Base-by-base conservation (phyloP, 2,113 vertebrate species). In the Tupaia chinensis region DNA sequence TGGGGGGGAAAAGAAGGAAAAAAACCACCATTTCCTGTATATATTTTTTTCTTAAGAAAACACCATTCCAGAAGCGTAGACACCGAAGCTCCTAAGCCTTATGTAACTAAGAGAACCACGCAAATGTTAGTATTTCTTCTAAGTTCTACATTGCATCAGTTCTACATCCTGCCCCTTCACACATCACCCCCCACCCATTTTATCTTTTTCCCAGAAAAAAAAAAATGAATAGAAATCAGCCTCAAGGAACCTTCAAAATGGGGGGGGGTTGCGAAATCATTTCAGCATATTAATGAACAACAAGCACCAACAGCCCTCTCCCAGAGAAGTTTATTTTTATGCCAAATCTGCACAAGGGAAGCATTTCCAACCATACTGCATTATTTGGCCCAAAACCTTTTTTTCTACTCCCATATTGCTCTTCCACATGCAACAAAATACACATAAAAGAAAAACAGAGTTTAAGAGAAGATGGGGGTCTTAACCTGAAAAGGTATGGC, bases 361-460 rank as follows among this genome's bases (percentile, higher is more conserved):
- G 94, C 97, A 95, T 97, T 98, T 98, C 97, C 97, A 98, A 98
- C 97, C 97, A 97, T 97, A 97, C 97, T 97, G 97, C 97, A 97
- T 97, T 97, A 98, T 97, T 98, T 98, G 97, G 97, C 97, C 97
- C 97, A 97, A 96, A 98, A 97, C 96, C 96, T 98, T 97, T 96
- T 98, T 97, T 97, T 85, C 95, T 90, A 91, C 95, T 98, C 95
- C 97, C 97, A 97, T 97, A 97, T 96, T 97, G 97, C 97, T 98
- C 95, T 93, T 96, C 96, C 97, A 96, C 97, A 97, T 97, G 97
- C 97, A 97, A 97, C 95, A 96, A 97, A 97, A 97, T 96, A 98
- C 95, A 97, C 96, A 96, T 53, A 79, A 94, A 96, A 89, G 89
- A 94, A 94, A 94, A 96, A 96, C 79, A 90, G 93, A 96, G 89